Conservation (phyloP, 2,888 invertebrate species). For the Dione vanillae region DNA sequence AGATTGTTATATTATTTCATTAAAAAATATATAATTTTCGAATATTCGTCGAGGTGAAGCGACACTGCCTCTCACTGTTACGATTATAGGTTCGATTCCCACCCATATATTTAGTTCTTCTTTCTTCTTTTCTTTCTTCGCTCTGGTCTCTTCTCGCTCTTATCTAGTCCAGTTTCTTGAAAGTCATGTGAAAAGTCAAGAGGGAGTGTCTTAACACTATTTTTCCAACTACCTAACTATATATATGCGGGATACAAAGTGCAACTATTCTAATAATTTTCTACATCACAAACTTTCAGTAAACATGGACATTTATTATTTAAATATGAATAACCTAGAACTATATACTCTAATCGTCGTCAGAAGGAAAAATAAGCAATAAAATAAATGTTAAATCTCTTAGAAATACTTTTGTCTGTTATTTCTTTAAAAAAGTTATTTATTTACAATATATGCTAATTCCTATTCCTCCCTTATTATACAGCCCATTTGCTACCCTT, state of each 20-base stretch:
- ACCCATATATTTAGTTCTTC: no score
- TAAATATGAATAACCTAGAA: background rate
- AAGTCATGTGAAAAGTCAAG: no score
- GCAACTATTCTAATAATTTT: no score
- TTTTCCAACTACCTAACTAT: no score
- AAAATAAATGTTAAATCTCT: constrained; percentile 8
- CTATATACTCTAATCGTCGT: background rate
- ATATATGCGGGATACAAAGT: no score
- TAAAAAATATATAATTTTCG: background rate
- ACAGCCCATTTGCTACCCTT: constrained; percentile 21
- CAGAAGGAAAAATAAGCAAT: background rate
- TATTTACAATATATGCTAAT: constrained; percentile 19
- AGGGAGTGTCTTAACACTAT: no score
- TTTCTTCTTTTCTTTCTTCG: no score
- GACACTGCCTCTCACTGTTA: no score
- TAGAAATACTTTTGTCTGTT: constrained; percentile 1
- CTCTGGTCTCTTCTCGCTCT: no score
- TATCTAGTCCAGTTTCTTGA: no score
- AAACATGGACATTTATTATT: background rate
- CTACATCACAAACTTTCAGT: background rate
- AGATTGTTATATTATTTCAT: background rate
- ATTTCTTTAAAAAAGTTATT: constrained; percentile 10
- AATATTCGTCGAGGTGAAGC: no score
- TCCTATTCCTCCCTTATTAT: constrained; percentile 10
- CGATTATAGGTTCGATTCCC: no score